Evolutionary conservation across 2,113 vertebrate species (phyloP).

Genomic region (Cryptomyrus ogoouensis): DNA sequence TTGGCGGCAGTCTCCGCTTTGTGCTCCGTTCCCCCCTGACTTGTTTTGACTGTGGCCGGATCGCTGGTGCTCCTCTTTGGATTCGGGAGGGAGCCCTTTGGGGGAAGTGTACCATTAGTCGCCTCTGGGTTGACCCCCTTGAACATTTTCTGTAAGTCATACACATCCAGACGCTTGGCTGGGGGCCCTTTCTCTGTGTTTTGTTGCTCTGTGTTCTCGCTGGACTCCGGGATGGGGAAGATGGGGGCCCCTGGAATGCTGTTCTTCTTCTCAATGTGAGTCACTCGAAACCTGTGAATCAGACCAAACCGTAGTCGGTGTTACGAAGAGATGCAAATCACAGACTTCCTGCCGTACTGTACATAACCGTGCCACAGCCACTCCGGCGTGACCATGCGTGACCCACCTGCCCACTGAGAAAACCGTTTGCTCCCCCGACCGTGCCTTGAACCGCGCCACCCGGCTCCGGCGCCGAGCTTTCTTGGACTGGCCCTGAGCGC

Average conservation of each 20-base stretch:
- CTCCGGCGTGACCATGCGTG: background rate
- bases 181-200: conserved; percentile 37
- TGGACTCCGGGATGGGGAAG: conserved; percentile 33
- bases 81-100: conserved; percentile 43
- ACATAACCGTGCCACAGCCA: background rate
- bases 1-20: background rate
- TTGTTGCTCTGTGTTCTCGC: conserved; percentile 43
- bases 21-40: background rate
- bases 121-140: conserved; percentile 42
- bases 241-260: conserved; percentile 58
- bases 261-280: conserved; percentile 76
- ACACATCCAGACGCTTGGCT: conserved; percentile 35
- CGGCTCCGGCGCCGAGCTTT: conserved; percentile 72
- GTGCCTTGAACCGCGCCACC: conserved; percentile 62
- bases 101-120: conserved; percentile 32
- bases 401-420: conserved; percentile 88
- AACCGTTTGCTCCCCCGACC: conserved; percentile 80
- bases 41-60: conserved; percentile 31
- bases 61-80: conserved; percentile 44
- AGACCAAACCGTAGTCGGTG: background rate
- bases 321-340: background rate
- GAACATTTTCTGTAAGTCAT: conserved; percentile 61
- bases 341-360: background rate
- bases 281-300: conserved; percentile 79
- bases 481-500: conserved; percentile 62